Evolutionary conservation across 2,888 invertebrate species (phyloP), one percentile per base, ranked within the genome.

Genomic region (Tetheella fluctuosa): DNA sequence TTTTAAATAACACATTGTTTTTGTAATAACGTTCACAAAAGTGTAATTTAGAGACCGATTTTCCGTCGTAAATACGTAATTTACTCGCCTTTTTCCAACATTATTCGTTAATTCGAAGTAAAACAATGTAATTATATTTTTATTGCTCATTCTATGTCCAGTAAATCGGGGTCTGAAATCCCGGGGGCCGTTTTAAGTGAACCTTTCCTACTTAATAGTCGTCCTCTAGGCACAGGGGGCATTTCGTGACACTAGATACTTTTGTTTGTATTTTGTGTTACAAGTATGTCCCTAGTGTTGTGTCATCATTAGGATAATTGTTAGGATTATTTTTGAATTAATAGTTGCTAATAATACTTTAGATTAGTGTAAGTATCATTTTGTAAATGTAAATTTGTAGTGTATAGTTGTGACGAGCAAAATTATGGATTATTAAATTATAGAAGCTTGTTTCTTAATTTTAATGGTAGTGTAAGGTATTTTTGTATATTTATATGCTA

Each of bases 61-160:
- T 76, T 73, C 66, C 75, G 77, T 80, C 74, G 83, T 80, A 76
- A 79, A 79, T 80, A 77, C 76, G 78, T 82, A 79, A 79, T 82
- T 80, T 81, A 77, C 79, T 81, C 68, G 75, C 74, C 77, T 83
- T 82, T 81, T 80, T 76, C 75, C 76, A 72, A 79, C 73, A 77
- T 80, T 85, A 79, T 83, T 83, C 82, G 83, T 84, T 82, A 83
- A 86, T 85, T 78, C 80, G 70, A 79, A 86, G 80, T 84, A 82
- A 85, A 86, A 85, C 88, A 86, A 86, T 85, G 84, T 89, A 90
- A 90, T 91, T 89, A 90, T 89, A 89, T 90, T 90, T 89, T 90
- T 91, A 91, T 88, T 89, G 87, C 84, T 88, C 86, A 86, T 89
- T 90, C 85, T 83, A 86, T 88, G 88, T 89, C 84, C 85, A 88